Evolutionary conservation across 2,888 invertebrate species (phyloP), one percentile per base, ranked within the genome.

Genomic region (Tholera decimalis): DNA sequence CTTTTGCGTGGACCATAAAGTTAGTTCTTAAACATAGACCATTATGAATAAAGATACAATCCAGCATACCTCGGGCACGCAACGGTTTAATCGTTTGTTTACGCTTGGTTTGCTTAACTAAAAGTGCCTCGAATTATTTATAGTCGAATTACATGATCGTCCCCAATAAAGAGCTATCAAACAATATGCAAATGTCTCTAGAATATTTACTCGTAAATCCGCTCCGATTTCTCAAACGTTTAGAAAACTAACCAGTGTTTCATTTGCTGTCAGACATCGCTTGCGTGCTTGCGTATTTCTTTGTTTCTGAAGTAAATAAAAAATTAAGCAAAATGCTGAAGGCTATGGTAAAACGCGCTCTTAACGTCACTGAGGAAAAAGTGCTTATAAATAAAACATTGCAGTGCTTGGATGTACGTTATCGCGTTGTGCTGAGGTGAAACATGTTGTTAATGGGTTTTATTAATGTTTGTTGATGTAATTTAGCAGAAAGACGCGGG

Each of bases 121-220:
- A 92, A 89, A 91, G 90, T 89, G 89, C 87, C 87, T 87, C 82
- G 83, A 90, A 88, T 89, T 92, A 92, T 93, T 92, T 93, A 94
- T 91, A 89, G 91, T 85, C 88, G 75, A 87, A 89, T 94, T 91
- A 92, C 94, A 95, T 94, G 95, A 92, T 91, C 87, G 81, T 89
- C 80, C 84, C 86, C 92, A 91, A 93, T 95, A 94, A 94, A 94
- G 89, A 84, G 86, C 87, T 87, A 87, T 87, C 90, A 90, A 92
- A 89, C 86, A 90, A 89, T 92, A 94, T 93, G 93, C 92, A 91
- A 94, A 94, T 93, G 83, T 88, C 83, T 77, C 85, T 83, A 83
- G 88, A 91, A 91, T 90, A 90, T 89, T 90, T 89, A 85, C 87
- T 88, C 89, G 90, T 92, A 92, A 91, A 91, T 89, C 86, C 84